Conservation (phyloP, 2,888 invertebrate genomes). For the Meghimatium bilineatum region DNA sequence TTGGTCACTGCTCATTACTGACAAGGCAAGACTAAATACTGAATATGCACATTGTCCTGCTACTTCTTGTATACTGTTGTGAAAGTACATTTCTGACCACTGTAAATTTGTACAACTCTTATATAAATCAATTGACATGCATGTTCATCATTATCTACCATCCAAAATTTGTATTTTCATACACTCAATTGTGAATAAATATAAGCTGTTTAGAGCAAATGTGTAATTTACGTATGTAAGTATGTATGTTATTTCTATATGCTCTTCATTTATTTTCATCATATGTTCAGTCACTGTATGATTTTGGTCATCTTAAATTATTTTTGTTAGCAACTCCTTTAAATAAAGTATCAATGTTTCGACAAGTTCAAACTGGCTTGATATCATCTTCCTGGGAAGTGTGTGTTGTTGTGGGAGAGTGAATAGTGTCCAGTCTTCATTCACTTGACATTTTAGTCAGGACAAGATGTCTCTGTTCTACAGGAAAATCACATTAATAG, state of each 20-base stretch:
- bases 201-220: neutral
- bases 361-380: neutral
- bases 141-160: conserved; percentile 2
- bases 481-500: neutral
- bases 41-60: neutral
- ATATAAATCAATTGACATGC: neutral
- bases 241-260: neutral
- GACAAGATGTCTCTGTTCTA: neutral
- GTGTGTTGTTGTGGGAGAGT: neutral
- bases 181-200: neutral
- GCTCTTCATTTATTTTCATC: conserved; percentile 8
- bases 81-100: conserved; percentile 1
- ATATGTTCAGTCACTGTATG: neutral
- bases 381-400: neutral
- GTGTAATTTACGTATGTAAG: neutral
- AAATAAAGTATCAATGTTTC: conserved; percentile 43
- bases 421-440: neutral
- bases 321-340: conserved; percentile 37
- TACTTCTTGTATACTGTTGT: neutral
- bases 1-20: neutral
- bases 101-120: conserved; percentile 17
- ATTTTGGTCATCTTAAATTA: conserved; percentile 12
- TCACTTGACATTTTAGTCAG: neutral
- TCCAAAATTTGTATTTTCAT: conserved; percentile 26
- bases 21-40: too few species aligned